Percentiles rank a stretch among this genome's conserved stretches.
phyloP scores from a whole-genome alignment of 2,888 invertebrate genomes.

The Fissipunctia ypsillon region DNA sequence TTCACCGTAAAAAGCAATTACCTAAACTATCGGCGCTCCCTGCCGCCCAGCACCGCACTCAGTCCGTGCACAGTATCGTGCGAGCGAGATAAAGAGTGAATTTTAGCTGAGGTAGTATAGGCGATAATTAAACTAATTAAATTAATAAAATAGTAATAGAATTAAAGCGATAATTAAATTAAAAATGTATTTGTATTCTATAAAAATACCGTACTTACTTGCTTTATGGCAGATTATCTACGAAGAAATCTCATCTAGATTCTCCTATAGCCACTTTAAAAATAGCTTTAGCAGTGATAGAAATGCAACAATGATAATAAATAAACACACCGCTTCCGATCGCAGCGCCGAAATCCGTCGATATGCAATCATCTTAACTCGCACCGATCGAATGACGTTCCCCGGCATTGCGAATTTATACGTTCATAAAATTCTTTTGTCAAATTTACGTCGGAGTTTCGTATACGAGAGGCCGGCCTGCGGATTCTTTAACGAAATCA shows the following conservation, averaged over 20 bases:
- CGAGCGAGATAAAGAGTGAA: no score
- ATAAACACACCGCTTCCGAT: background rate
- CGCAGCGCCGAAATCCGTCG: slow-evolving; percentile 23
- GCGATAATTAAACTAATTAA: no score
- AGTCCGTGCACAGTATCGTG: no score
- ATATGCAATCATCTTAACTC: slow-evolving; percentile 69
- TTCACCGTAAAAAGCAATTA: no score
- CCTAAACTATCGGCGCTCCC: no score
- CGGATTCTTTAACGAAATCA: slow-evolving; percentile 87
- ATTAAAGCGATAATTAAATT: no score
- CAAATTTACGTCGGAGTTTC: slow-evolving; percentile 88
- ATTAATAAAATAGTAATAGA: no score
- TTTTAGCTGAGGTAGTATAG: no score
- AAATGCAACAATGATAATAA: background rate
- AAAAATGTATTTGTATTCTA: background rate
- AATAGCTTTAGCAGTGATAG: background rate
- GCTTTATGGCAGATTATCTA: background rate
- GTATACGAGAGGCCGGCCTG: slow-evolving; percentile 78
- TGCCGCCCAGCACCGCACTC: no score
- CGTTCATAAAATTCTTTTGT: slow-evolving; percentile 90
- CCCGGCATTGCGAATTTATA: slow-evolving; percentile 85
- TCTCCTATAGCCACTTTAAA: background rate
- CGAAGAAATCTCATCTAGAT: background rate
- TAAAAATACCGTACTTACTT: background rate
- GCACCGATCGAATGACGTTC: slow-evolving; percentile 80